phyloP scores from a whole-genome alignment of 2,113 vertebrate species.

The Hippocampus zosterae region DNA sequence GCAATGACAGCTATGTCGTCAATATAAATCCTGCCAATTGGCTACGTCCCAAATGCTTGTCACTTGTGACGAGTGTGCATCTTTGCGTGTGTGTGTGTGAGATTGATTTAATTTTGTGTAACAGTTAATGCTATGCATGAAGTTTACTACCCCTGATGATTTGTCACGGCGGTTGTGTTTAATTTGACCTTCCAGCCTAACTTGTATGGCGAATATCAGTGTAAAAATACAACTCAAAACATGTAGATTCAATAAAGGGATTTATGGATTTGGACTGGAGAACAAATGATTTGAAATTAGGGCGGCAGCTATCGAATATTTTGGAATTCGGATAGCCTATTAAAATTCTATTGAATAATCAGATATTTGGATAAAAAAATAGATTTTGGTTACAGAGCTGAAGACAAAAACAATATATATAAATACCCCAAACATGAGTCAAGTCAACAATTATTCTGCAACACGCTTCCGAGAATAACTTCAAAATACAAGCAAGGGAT shows the following conservation, averaged over 20 bases:
- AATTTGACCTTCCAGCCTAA: not conserved
- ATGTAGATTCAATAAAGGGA: not conserved
- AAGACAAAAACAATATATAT: too few species aligned
- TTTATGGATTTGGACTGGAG: not conserved
- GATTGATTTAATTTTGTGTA: not conserved
- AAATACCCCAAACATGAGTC: too few species aligned
- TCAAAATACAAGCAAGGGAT: too few species aligned
- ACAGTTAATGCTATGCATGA: not conserved
- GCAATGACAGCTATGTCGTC: not conserved
- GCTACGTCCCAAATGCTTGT: not conserved
- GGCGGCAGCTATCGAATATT: too few species aligned
- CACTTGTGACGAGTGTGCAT: not conserved
- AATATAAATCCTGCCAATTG: not conserved
- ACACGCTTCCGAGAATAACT: too few species aligned
- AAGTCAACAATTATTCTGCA: too few species aligned
- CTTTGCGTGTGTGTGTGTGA: not conserved
- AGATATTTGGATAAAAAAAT: too few species aligned
- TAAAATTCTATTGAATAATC: too few species aligned
- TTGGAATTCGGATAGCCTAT: too few species aligned
- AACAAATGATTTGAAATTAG: too few species aligned
- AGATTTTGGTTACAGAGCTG: too few species aligned
- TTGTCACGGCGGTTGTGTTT: not conserved
- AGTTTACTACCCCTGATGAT: not conserved
- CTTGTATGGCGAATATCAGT: not conserved
- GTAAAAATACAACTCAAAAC: too few species aligned